Base-by-base conservation (phyloP, 2,888 invertebrate species). In the Phoronis australis region DNA sequence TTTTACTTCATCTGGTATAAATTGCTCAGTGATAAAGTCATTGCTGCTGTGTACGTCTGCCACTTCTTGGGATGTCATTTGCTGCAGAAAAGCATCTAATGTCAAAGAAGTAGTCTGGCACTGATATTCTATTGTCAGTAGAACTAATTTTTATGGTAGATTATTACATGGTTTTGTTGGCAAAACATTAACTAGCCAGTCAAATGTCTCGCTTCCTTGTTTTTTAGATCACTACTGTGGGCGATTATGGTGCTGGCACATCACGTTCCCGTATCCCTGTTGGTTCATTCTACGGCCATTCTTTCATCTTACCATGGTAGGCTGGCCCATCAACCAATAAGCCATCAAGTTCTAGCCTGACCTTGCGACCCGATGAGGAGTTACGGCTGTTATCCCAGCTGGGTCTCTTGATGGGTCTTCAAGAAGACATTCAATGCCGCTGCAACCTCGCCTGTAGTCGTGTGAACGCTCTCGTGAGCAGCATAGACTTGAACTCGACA, bases 261-360 rank as follows among this genome's bases (percentile, higher is more conserved):
- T 88, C 90, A 48, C 85, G 90, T 61, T 91, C 91, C 67, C 86
- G 88, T 78, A 90, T 94, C 56, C 91, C 93, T 0, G 80, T 93
- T 35, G 94, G 93, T n/a, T 87, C 87, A 77, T 94, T 93, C 78
- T 94, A 90, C 73, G 94, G 94, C 0, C 92, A 93, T 75, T 84
- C 90, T 37, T 85, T 88, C 2, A 69, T 75, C 45, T 80, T 91
- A 12, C 83, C 85, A 20, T 85, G 85, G 78, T 75, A 78, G 57
- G 93, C 54, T 92, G 92, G 31, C 88, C 89, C 1, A 90, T 9
- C 15, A 31, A 15, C 31, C 31, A 31, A 15, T 31, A 15, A 31
- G 15, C 31, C 15, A 9, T 31, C 31, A 12, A 31, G 9, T 31
- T 15, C 15, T 15, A 31, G 15, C 15, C 31, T 12, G 15, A 9